Evolutionary conservation across 2,888 invertebrate species (phyloP), one percentile per base, ranked within the genome.

Genomic region (Trachelus stipa): DNA sequence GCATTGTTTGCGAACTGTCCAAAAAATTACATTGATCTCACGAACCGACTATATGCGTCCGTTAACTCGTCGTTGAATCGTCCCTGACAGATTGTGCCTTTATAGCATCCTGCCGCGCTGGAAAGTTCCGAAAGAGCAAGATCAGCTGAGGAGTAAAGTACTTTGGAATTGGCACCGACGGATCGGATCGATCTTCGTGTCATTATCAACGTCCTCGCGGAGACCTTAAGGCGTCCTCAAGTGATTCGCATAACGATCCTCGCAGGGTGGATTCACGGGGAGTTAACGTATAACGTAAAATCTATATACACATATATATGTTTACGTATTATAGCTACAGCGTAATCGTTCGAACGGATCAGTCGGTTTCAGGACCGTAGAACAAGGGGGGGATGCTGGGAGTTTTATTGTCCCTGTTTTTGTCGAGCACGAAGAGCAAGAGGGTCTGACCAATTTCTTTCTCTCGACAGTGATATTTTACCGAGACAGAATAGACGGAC

Each of bases 351-450:
- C 81, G 84, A 83, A 83, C 82, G 85, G 82, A 85, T 84, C 83
- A 83, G 77, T 81, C 76, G 40, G 77, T 79, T 73, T 35, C 77
- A 69, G 78, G 31, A 75, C 40, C 68, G 56, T 56, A 75, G 76
- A 76, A 69, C 56, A 74, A 68, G 34, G 76, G 31, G 78, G 31
- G 78, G 77, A 79, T 74, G 77, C 79, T 77, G 68, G 74, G 83
- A 86, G 86, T 88, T 88, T 89, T 88, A 89, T 89, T 86, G 84
- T 84, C 85, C 83, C 77, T 80, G 89, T 87, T 89, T 89, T 89
- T 87, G 86, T 88, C 87, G 85, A 86, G 79, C 80, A 81, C 84
- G 77, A 73, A 74, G 75, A 79, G 78, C 76, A 76, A 74, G 73
- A 37, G 81, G 83, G 33, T 40, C 82, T 83, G 83, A 85, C 84